Evolutionary conservation across 2,113 vertebrate species (phyloP).

Genomic region (Malaclemys terrapin): DNA sequence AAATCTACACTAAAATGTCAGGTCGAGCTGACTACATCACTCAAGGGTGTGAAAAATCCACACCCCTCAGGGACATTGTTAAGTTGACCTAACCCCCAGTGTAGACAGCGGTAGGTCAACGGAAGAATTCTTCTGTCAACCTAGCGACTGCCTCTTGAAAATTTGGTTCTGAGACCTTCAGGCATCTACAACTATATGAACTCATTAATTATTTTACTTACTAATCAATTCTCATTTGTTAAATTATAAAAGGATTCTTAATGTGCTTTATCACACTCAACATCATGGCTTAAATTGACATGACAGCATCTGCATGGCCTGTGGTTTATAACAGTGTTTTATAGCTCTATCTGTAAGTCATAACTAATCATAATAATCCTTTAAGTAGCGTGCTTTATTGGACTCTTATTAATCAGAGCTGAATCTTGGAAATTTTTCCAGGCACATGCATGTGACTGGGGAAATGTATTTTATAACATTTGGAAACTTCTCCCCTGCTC

Average conservation of each 20-base stretch:
- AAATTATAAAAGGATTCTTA: background rate
- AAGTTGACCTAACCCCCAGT: background rate
- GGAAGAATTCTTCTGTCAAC: background rate
- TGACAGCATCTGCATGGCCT: rapidly evolving
- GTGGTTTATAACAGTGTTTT: background rate
- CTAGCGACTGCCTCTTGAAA: background rate
- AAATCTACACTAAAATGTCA: background rate
- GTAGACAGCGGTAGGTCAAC: background rate
- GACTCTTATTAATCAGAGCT: background rate
- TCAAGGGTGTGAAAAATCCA: background rate
- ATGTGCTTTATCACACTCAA: background rate
- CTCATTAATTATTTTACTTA: background rate
- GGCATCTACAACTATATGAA: background rate
- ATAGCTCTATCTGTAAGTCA: background rate
- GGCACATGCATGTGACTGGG: background rate
- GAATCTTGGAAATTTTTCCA: background rate
- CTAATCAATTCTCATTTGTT: background rate
- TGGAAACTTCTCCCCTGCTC: background rate
- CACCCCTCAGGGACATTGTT: background rate
- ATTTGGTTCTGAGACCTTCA: background rate
- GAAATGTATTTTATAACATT: background rate
- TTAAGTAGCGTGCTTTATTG: background rate
- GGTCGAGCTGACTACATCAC: background rate
- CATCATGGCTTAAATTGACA: background rate
- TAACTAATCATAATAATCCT: background rate